A percentile compares a stretch with the other conserved stretches of the same genome.
These are phyloP conservation scores for Nyctalus aviator DNA, from an alignment of 2,797 vertebrate genomes.

Conservation along the genomic window DNA sequence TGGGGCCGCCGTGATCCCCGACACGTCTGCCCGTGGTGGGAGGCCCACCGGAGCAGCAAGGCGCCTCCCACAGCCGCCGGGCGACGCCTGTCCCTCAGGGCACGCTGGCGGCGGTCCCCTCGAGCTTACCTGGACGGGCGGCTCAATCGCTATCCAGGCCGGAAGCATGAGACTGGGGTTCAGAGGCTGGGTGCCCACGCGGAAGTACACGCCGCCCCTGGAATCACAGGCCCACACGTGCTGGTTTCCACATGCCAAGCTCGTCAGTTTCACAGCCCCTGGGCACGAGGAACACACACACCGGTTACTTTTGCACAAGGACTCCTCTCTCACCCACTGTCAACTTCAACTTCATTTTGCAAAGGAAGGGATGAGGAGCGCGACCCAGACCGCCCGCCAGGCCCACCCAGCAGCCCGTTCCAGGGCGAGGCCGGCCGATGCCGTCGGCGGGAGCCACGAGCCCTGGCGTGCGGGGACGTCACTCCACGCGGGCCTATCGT, in stretches of 20 bases:
- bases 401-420: neutral
- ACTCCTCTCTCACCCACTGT: constrained; percentile 4
- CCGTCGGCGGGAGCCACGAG: fast-evolving
- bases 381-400: neutral
- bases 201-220: constrained; percentile 95
- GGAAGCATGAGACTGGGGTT: constrained; percentile 99
- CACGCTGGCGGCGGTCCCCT: too few relatives aligned
- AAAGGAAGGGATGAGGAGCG: neutral
- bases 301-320: constrained; percentile 22
- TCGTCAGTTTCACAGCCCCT: constrained; percentile 93
- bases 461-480: fast-evolving
- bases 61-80: neutral
- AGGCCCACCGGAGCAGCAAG: fast-evolving
- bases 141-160: constrained; percentile 98
- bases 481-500: fast-evolving
- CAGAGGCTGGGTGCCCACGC: constrained; percentile 97
- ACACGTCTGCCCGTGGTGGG: fast-evolving
- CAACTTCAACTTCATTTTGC: constrained; percentile 34
- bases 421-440: neutral
- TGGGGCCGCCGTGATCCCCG: fast-evolving
- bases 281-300: constrained; percentile 10
- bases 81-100: too few relatives aligned
- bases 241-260: constrained; percentile 95
- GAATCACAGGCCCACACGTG: constrained; percentile 97
- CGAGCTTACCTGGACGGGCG: constrained; percentile 92